These are phyloP conservation scores for Lepilemur septentrionalis DNA, from an alignment of 2,797 vertebrate species.

Conservation along the genomic window DNA sequence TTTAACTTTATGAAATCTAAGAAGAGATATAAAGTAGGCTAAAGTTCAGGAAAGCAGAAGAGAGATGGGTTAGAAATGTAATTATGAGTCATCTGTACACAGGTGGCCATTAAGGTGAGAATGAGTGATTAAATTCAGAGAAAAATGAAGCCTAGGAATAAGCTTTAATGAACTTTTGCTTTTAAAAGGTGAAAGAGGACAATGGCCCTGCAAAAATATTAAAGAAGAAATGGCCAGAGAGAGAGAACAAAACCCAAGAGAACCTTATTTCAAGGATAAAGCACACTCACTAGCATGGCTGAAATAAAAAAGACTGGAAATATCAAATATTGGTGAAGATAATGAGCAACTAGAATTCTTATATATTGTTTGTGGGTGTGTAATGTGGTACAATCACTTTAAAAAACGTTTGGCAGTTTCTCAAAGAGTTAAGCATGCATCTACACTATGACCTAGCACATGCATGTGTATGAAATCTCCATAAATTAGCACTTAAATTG, in stretches of 20 bases:
- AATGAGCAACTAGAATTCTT: not conserved
- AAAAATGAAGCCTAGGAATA: not conserved
- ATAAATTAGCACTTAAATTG: not conserved
- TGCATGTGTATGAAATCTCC: not conserved
- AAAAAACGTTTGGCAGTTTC: not conserved
- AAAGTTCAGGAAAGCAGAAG: not conserved
- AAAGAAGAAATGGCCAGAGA: not conserved
- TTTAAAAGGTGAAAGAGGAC: not conserved
- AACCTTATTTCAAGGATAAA: not conserved
- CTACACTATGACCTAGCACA: not conserved
- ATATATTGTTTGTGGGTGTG: not conserved
- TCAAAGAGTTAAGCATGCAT: not conserved
- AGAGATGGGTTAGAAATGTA: not conserved
- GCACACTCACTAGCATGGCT: not conserved
- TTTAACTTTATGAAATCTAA: not conserved
- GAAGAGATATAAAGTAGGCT: not conserved
- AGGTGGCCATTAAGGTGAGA: not conserved
- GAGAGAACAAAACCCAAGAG: not conserved
- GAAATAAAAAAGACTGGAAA: not conserved
- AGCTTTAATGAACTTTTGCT: not conserved
- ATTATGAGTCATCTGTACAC: not conserved
- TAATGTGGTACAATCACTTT: not conserved
- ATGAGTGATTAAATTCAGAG: not conserved
- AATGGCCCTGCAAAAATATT: not conserved
- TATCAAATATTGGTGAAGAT: not conserved